These are phyloP conservation scores for Avahi laniger DNA, from an alignment of 2,797 vertebrate genomes.

Conservation along the genomic window DNA sequence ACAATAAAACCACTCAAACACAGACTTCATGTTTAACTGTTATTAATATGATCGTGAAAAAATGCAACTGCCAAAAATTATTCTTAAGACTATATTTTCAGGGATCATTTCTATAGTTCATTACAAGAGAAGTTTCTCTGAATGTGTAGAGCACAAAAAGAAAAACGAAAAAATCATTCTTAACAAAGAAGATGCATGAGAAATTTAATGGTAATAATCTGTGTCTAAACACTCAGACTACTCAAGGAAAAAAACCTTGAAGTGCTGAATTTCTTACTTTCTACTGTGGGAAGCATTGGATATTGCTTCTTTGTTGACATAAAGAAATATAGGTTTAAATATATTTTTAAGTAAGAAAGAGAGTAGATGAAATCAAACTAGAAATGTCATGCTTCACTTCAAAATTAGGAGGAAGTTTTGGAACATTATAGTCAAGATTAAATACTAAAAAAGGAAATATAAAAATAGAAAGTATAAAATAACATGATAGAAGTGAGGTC, in stretches of 20 bases:
- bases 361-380: slow-evolving; percentile 25
- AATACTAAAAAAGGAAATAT: slow-evolving; percentile 35
- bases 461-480: slow-evolving; percentile 56
- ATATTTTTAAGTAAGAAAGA: background rate
- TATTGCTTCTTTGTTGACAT: slow-evolving; percentile 17
- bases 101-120: background rate
- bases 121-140: background rate
- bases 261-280: slow-evolving; percentile 4
- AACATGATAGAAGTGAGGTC: slow-evolving; percentile 33
- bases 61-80: background rate
- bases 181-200: background rate
- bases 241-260: background rate
- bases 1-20: background rate
- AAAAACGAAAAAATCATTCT: background rate
- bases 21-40: background rate
- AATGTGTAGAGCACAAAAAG: background rate
- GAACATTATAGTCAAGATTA: slow-evolving; percentile 15
- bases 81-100: background rate
- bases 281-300: background rate
- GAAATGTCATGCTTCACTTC: slow-evolving; percentile 27
- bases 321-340: background rate
- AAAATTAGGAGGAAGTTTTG: slow-evolving; percentile 44
- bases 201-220: background rate
- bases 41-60: background rate
- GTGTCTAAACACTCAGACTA: slow-evolving; percentile 20